phyloP scores from a whole-genome alignment of 2,113 vertebrate species.

The Misgurnus anguillicaudatus region DNA sequence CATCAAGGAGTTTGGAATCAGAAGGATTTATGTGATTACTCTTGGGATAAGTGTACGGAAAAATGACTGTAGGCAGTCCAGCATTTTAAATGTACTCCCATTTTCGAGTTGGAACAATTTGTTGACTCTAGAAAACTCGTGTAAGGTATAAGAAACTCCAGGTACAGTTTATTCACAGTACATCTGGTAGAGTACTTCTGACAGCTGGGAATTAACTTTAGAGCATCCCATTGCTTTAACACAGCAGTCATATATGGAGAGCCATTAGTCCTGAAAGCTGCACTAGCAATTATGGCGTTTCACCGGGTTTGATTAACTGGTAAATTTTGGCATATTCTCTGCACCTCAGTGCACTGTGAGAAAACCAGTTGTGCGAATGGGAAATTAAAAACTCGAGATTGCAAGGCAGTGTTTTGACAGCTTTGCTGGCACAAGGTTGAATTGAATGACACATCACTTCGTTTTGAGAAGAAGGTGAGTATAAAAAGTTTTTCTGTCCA shows the following conservation, averaged over 20 bases:
- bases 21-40: not conserved
- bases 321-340: slow-evolving; percentile 25
- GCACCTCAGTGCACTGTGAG: not conserved
- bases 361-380: not conserved
- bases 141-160: slow-evolving; percentile 11
- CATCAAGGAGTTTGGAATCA: slow-evolving; percentile 19
- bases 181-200: slow-evolving; percentile 8
- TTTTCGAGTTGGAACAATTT: slow-evolving; percentile 11
- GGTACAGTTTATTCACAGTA: slow-evolving; percentile 36
- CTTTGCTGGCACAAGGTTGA: slow-evolving; percentile 10
- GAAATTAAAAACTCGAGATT: slow-evolving; percentile 4
- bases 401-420: not conserved
- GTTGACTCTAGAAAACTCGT: slow-evolving; percentile 10
- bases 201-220: not conserved
- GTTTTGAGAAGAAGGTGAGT: not conserved
- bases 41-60: not conserved
- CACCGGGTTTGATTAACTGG: slow-evolving; percentile 6
- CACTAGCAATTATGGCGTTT: slow-evolving; percentile 15
- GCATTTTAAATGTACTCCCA: slow-evolving; percentile 26
- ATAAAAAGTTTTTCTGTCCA: not conserved
- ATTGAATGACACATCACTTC: slow-evolving; percentile 7
- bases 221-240: too few species aligned
- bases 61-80: slow-evolving; percentile 32
- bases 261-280: slow-evolving; percentile 37
- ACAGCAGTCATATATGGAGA: not conserved